Conservation (phyloP, 2,888 invertebrate species). For the Entomobrya proxima region DNA sequence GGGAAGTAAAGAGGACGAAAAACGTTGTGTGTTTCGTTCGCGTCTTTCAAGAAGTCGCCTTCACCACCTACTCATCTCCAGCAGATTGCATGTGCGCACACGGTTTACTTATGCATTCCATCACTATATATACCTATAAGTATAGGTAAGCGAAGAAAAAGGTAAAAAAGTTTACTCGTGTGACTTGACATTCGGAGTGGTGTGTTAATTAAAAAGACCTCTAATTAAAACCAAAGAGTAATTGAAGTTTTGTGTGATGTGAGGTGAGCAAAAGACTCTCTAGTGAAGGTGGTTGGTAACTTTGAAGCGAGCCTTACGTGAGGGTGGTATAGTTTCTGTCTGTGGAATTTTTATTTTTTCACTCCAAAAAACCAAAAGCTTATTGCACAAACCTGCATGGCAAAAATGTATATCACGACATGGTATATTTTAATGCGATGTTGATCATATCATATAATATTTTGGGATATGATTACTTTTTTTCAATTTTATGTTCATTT, state of each 20-base stretch:
- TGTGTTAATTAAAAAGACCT: conserved; percentile 66
- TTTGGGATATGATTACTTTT: conserved; percentile 41
- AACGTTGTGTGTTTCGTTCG: background rate
- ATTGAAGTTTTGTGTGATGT: conserved; percentile 49
- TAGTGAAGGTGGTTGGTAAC: conserved; percentile 35
- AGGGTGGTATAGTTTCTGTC: too few relatives aligned
- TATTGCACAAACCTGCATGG: too few relatives aligned
- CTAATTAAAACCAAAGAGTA: conserved; percentile 68
- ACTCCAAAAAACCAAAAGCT: too few relatives aligned
- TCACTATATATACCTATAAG: conserved; percentile 1
- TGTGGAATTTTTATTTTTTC: too few relatives aligned
- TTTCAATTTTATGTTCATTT: conserved; percentile 28
- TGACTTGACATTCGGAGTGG: conserved; percentile 62
- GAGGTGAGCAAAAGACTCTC: conserved; percentile 17
- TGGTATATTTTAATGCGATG: too few relatives aligned
- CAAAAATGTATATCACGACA: conserved; percentile 40
- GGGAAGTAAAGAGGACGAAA: conserved; percentile 41
- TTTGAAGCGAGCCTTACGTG: background rate
- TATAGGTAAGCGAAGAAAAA: background rate
- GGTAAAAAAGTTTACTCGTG: conserved; percentile 26
- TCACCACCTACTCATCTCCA: conserved; percentile 29
- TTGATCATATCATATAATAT: too few relatives aligned
- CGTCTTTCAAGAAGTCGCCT: conserved; percentile 22
- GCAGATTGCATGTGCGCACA: conserved; percentile 21
- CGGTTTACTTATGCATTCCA: background rate